These are phyloP conservation scores for Staurois parvus DNA, from an alignment of 2,797 vertebrate species.

Conservation along the genomic window DNA sequence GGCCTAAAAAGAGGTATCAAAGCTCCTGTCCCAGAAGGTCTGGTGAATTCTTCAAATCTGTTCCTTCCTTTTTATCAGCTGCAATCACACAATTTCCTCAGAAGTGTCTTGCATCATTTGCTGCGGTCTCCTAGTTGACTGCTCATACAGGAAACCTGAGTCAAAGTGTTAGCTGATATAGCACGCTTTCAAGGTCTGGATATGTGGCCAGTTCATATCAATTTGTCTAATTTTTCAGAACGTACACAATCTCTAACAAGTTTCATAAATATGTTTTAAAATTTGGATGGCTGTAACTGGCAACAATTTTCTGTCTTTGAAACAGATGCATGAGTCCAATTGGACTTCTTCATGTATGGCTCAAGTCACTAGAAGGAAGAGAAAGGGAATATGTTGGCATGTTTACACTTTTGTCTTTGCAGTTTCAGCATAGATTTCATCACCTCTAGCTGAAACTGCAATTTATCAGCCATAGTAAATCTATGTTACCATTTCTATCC, in stretches of 20 bases:
- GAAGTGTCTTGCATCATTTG: not conserved
- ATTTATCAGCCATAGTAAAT: not conserved
- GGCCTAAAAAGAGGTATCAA: not conserved
- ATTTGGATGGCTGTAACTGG: too few species aligned
- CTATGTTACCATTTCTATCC: constrained; percentile 11
- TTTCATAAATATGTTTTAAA: not conserved
- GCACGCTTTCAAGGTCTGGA: not conserved
- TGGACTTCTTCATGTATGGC: not conserved
- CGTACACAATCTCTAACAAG: not conserved
- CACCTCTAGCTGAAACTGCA: not conserved
- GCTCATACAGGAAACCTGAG: not conserved
- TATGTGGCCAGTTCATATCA: not conserved
- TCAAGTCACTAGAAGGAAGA: not conserved
- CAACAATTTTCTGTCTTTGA: too few species aligned
- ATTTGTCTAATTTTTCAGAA: not conserved
- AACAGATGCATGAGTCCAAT: not conserved
- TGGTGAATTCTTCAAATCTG: not conserved
- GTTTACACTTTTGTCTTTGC: not conserved
- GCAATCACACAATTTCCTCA: not conserved
- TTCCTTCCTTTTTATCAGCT: not conserved
- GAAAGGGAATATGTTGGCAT: not conserved
- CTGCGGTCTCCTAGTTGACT: not conserved
- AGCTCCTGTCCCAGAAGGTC: not conserved
- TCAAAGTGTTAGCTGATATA: not conserved
- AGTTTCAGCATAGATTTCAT: not conserved